Evolutionary conservation across 2,797 vertebrate genomes (phyloP).

Genomic region (Schizopygopsis pylzovi): DNA sequence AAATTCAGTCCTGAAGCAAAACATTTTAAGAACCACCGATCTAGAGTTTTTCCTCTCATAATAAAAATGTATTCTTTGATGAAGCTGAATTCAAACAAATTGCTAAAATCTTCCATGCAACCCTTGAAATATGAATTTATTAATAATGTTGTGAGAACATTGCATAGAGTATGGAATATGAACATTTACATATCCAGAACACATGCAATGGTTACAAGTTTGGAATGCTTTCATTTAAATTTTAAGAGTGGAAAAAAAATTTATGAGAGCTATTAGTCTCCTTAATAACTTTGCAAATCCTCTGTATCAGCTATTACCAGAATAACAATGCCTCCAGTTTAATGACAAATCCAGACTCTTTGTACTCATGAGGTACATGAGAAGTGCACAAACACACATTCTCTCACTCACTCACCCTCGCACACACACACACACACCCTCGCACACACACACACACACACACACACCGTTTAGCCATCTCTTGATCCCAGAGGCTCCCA

Average conservation of each 20-base stretch:
- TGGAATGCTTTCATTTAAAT: neutral
- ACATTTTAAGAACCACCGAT: neutral
- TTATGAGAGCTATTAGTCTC: slow-evolving; percentile 28
- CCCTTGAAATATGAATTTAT: neutral
- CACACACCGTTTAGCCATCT: slow-evolving; percentile 46
- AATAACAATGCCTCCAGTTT: slow-evolving; percentile 34
- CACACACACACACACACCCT: slow-evolving; percentile 30
- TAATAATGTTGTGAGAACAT: neutral
- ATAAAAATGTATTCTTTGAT: neutral
- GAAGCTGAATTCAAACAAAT: neutral
- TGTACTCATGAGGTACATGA: slow-evolving; percentile 25
- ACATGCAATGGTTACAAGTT: neutral
- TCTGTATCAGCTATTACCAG: slow-evolving; percentile 18
- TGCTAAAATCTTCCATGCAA: neutral
- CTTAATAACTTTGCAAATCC: slow-evolving; percentile 35
- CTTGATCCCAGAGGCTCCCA: slow-evolving; percentile 35
- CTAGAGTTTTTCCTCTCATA: neutral
- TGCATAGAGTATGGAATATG: neutral
- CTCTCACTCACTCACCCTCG: slow-evolving; percentile 50
- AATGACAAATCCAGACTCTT: slow-evolving; percentile 38
- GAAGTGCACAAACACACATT: slow-evolving; percentile 19
- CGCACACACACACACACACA: slow-evolving; percentile 32
- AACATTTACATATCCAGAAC: neutral
- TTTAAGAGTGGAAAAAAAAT: slow-evolving; percentile 25
- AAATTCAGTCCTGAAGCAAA: neutral